Base-by-base conservation (phyloP, 2,888 invertebrate species). In the Acronicta leporina region DNA sequence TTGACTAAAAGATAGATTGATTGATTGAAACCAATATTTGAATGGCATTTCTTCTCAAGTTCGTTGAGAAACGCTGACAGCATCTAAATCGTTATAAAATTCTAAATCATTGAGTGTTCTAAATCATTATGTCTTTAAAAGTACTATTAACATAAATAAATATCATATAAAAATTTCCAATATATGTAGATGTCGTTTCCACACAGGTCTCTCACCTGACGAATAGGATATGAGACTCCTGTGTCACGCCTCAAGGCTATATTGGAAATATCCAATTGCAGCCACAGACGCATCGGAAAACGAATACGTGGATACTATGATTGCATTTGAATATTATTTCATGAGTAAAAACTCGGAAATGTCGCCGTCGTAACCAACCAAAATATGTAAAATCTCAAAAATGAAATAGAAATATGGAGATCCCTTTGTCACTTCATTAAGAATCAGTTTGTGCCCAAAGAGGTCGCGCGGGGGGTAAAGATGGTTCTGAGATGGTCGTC, bases 211-310 rank as follows among this genome's bases (percentile, higher is more conserved):
- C 62, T 57, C 58, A 67, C 63, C 69, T 74, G 69, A 63, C 59
- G 44, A 75, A 63, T 75, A 74, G 58, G 75, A 83, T 86, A 85
- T 84, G 79, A 84, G 79, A 88, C 87, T 84, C 80, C 77, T 71
- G 35, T 73, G 73, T 82, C 78, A 78, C 79, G 76, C 78, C 79
- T 78, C 70, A 73, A 71, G 82, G 82, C 76, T 85, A 86, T 85
- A 89, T 87, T 85, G 86, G 82, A 86, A 86, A 84, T 85, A 86
- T 87, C 82, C 80, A 83, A 85, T 84, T 80, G 83, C 74, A 79
- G 79, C 80, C 83, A 75, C 79, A 78, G 80, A 79, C 68, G 79
- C 78, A 83, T 80, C 70, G 73, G 68, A 74, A 80, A 80, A 77
- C 80, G 82, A 82, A 81, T 72, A 77, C 77, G 73, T 79, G 77